Evolutionary conservation across 2,888 invertebrate genomes (phyloP), one percentile per base, ranked within the genome.

Genomic region (Eueremaeus valkanovi): DNA sequence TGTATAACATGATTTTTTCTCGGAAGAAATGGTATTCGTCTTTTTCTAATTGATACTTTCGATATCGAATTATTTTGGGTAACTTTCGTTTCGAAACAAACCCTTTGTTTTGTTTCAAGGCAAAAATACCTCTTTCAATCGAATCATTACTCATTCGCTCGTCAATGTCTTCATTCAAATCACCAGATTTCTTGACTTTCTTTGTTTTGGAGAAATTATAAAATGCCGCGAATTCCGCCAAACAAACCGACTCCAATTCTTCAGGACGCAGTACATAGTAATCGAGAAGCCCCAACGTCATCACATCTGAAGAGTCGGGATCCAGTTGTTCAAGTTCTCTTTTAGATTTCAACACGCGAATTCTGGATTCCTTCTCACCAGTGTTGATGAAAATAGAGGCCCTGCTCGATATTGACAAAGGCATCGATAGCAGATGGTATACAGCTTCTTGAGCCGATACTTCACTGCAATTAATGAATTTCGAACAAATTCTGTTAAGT

Each of bases 361-460:
- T 78, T 72, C 82, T 76, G 31, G 79, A 79, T 8, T 80, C 80
- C 1, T 80, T 79, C 13, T 79, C 2, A 78, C 58, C 74, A 5
- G 81, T 81, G 11, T 80, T 80, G 9, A 80, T 73, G 76, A 80
- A 80, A 3, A 80, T 45, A 8, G 73, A 42, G 21, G 77, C 68
- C 61, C 79, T 72, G 16, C 79, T 78, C 3, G 77, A 63, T 40
- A 68, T 70, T 51, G 75, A 79, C 76, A 81, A 77, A 21, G 80
- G 79, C 72, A 81, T 70, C 29, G 77, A 76, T 18, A 81, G 75
- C 13, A 79, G 49, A 1, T 79, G 74, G 76, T 79, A 80, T 1
- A 74, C 79, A 66, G 80, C 80, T 75, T 81, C 81, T 73, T 81
- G 81, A 9, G 81, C 81, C 72, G 78, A 77, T 9, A 81, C 76